A percentile compares a stretch with the other conserved stretches of the same genome.
These are phyloP conservation scores for Stegodyphus dumicola DNA, from an alignment of 1,140 invertebrate species.

Conservation along the genomic window DNA sequence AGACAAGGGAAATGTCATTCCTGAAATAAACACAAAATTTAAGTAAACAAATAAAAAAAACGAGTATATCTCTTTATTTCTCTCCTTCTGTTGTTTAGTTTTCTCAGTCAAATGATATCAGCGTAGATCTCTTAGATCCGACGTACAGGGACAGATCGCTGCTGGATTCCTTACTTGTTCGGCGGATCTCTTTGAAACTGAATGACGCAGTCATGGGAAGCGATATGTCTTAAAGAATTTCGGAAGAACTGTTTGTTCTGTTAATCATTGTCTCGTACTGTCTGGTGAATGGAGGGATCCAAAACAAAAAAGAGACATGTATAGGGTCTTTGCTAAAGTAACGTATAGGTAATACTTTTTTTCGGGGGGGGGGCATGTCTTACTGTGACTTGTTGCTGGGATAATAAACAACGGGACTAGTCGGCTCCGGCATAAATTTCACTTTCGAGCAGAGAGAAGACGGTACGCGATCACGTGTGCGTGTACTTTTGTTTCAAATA, in stretches of 20 bases:
- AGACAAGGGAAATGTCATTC: too few relatives aligned
- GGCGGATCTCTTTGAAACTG: constrained; percentile 4
- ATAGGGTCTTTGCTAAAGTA: constrained; percentile 2
- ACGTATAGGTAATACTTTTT: constrained; percentile 2
- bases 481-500: neutral
- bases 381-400: constrained; percentile 8
- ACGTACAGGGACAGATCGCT: constrained; percentile 12
- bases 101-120: neutral
- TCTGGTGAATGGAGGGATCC: neutral
- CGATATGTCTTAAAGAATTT: constrained; percentile 6
- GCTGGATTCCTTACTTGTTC: constrained; percentile 6
- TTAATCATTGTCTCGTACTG: constrained; percentile 20
- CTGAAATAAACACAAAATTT: too few relatives aligned
- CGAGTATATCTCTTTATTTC: neutral
- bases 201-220: neutral
- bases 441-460: constrained; percentile 16
- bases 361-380: neutral
- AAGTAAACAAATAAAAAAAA: too few relatives aligned
- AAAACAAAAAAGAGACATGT: constrained; percentile 7
- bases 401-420: constrained; percentile 43
- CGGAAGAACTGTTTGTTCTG: constrained; percentile 34
- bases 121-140: neutral
- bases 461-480: neutral
- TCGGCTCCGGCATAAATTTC: constrained; percentile 36
- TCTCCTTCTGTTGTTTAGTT: neutral